These are phyloP conservation scores for Drosophila leonis DNA, from an alignment of 2,888 invertebrate species.

Conservation along the genomic window DNA sequence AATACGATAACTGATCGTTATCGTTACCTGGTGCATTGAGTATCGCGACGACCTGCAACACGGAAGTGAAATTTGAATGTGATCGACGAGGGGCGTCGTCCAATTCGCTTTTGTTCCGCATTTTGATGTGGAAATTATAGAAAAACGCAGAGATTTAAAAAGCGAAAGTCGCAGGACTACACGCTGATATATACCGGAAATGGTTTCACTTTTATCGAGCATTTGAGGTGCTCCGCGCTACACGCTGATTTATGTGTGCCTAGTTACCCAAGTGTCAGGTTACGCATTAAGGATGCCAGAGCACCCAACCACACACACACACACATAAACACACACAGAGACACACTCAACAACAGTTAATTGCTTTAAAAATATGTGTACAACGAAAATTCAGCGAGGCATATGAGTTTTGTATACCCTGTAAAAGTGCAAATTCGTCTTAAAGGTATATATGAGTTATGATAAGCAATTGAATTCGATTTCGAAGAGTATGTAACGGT, in stretches of 20 bases:
- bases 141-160: conserved; percentile 54
- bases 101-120: conserved; percentile 52
- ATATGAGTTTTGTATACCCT: conserved; percentile 56
- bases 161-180: conserved; percentile 75
- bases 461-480: neutral
- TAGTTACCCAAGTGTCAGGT: conserved; percentile 81
- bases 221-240: conserved; percentile 36
- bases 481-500: neutral
- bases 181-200: conserved; percentile 74
- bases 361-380: conserved; percentile 46
- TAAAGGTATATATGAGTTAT: neutral
- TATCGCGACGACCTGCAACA: conserved; percentile 45
- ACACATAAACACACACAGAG: conserved; percentile 1
- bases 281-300: conserved; percentile 62
- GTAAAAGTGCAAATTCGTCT: neutral
- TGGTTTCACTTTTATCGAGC: conserved; percentile 77
- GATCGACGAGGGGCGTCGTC: conserved; percentile 56
- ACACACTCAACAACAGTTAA: conserved; percentile 43
- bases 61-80: conserved; percentile 77
- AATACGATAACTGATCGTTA: conserved; percentile 78
- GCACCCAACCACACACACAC: conserved; percentile 37
- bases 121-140: conserved; percentile 74
- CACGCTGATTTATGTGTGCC: conserved; percentile 74
- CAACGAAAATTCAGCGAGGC: conserved; percentile 65
- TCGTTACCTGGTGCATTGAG: conserved; percentile 30